A percentile compares a stretch with the other conserved stretches of the same genome.
Conservation (phyloP, 2,113 vertebrate species). For the Dermatemys mawii region DNA sequence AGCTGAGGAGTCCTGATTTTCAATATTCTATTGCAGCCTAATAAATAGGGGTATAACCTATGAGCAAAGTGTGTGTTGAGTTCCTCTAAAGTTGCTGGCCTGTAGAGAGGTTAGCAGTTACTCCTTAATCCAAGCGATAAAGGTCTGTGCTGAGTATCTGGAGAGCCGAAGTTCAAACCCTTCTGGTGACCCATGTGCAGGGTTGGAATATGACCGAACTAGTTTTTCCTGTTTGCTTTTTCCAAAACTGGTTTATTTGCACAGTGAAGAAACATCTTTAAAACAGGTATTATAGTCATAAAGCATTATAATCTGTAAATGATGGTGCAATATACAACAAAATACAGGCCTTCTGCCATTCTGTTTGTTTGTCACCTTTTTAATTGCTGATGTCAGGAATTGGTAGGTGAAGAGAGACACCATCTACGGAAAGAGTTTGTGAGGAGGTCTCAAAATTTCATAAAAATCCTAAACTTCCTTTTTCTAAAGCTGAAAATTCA, state of each 20-base stretch:
- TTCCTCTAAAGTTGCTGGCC: constrained; percentile 2
- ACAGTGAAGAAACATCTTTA: neutral
- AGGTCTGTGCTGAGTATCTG: neutral
- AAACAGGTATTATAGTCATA: neutral
- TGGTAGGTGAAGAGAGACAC: neutral
- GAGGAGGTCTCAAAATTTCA: neutral
- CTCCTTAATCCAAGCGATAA: neutral
- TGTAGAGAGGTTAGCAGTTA: neutral
- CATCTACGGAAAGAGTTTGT: neutral
- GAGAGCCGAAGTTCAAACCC: rapidly evolving
- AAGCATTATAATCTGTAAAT: too few species aligned
- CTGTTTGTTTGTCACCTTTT: too few species aligned
- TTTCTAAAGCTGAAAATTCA: neutral
- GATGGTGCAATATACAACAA: neutral
- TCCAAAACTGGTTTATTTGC: neutral
- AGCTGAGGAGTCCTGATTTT: neutral
- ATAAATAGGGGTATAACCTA: constrained; percentile 1
- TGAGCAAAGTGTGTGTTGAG: neutral
- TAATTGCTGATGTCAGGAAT: neutral
- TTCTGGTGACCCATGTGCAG: neutral
- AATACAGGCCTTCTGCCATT: neutral
- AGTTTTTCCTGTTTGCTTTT: neutral
- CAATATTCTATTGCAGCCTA: neutral
- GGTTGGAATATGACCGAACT: neutral
- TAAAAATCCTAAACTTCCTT: neutral